phyloP scores from a whole-genome alignment of 2,888 invertebrate species.

The Cheilosia vernalis region DNA sequence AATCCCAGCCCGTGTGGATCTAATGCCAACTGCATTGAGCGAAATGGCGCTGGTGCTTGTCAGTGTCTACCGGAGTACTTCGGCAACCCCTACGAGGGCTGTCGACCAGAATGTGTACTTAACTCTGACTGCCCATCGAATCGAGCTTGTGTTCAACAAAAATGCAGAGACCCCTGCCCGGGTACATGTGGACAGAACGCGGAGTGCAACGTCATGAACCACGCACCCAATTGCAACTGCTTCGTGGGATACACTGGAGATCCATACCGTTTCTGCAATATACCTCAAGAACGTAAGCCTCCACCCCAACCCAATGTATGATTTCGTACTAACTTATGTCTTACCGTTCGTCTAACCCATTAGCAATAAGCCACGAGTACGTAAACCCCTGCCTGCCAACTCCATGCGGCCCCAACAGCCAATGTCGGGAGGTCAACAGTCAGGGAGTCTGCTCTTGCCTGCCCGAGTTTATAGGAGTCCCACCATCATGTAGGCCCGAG shows the following conservation, averaged over 20 bases:
- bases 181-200: conserved; percentile 90
- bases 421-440: conserved; percentile 88
- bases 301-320: neutral
- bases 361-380: conserved; percentile 84
- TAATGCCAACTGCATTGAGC: conserved; percentile 88
- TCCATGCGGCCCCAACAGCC: conserved; percentile 90
- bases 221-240: conserved; percentile 88
- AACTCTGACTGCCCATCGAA: conserved; percentile 89
- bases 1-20: conserved; percentile 89
- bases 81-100: conserved; percentile 91
- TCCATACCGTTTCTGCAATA: conserved; percentile 85
- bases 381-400: conserved; percentile 84
- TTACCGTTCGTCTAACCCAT: conserved; percentile 80
- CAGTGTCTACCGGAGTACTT: conserved; percentile 88
- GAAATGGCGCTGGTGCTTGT: conserved; percentile 88
- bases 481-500: conserved; percentile 89
- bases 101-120: conserved; percentile 89
- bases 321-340: neutral
- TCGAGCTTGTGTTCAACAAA: conserved; percentile 89
- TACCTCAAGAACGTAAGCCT: conserved; percentile 82
- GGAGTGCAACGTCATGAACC: conserved; percentile 88
- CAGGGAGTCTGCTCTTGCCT: conserved; percentile 89
- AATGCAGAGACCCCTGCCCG: conserved; percentile 90
- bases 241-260: conserved; percentile 87
- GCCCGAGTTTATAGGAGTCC: conserved; percentile 87